Evolutionary conservation across 2,797 vertebrate species (phyloP).

Genomic region (Coregonus suidteri): DNA sequence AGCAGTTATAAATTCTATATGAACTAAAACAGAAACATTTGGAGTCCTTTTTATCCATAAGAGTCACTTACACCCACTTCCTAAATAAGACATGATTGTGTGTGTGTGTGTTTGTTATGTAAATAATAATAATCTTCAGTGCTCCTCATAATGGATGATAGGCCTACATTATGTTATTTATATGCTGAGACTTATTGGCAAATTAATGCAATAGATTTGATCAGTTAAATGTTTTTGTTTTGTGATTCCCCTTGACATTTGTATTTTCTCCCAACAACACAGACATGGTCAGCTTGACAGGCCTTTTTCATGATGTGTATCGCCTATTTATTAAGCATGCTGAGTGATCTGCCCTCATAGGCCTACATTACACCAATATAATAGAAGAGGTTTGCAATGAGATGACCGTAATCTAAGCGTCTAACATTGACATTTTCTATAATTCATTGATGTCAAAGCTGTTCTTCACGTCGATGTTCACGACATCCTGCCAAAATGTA

Average conservation of each 20-base stretch:
- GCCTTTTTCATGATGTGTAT: neutral
- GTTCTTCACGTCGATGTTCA: constrained; percentile 37
- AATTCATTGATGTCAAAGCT: neutral
- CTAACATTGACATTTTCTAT: neutral
- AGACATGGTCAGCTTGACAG: neutral
- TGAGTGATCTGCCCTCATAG: neutral
- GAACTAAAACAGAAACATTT: neutral
- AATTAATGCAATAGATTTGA: neutral
- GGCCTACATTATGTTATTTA: neutral
- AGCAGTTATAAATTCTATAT: neutral
- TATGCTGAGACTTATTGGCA: neutral
- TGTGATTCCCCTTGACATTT: neutral
- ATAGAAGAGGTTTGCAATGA: neutral
- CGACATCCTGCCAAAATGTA: constrained; percentile 30
- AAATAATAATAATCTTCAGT: neutral
- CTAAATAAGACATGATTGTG: neutral
- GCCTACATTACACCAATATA: neutral
- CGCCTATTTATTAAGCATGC: neutral
- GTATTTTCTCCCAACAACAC: neutral
- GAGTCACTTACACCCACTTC: neutral
- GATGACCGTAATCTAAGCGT: neutral
- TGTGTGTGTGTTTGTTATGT: neutral
- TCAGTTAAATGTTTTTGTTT: no score
- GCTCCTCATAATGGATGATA: neutral
- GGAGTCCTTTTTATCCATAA: neutral